Base-by-base conservation (phyloP, 1,140 invertebrate species). In the Eumaeus atala region DNA sequence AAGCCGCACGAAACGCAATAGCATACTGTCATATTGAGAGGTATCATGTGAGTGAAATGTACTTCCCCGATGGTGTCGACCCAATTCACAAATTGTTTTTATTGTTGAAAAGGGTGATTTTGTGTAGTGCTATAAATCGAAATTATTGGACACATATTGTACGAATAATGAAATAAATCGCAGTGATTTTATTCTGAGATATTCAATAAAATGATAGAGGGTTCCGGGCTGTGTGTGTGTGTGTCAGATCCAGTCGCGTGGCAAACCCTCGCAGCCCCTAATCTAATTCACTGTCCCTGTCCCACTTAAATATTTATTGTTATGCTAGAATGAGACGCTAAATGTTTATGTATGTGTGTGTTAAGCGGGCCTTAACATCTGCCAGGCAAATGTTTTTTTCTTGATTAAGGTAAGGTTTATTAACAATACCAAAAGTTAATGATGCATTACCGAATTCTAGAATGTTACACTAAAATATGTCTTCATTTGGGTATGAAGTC, bases 221-320 rank as follows among this genome's bases (percentile, higher is more conserved):
- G 73, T 72, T 72, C 64, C 48, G 53, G 21, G 58, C 12, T 51
- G 17, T 59, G 55, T 69, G 57, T 81, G 72, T 62, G 71, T 73
- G 70, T 56, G 59, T 61, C 56, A 61, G 59, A 55, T 58, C 64
- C 72, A 72, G 72, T 80, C 77, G 83, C 79, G 74, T 80, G 75
- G 70, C 72, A 74, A 67, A 74, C 74, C 71, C 75, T 80, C 72
- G 55, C 80, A 79, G 76, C 78, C 82, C 82, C 77, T 76, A 79
- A 74, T 77, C 17, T 49, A 57, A 67, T 50, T 58, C 61, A 44
- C 18, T 47, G 3, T 83, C 74, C 59, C 72, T 65, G 61, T 75
- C 67, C 37, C n/a, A 35, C 54, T n/a, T 17, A 9, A 3, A 9
- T 3, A 40, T 51, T 58, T 9, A 54, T 12, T 40, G 40, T 36